Base-by-base conservation (phyloP, 2,888 invertebrate species). In the Gnatocerus cornutus region DNA sequence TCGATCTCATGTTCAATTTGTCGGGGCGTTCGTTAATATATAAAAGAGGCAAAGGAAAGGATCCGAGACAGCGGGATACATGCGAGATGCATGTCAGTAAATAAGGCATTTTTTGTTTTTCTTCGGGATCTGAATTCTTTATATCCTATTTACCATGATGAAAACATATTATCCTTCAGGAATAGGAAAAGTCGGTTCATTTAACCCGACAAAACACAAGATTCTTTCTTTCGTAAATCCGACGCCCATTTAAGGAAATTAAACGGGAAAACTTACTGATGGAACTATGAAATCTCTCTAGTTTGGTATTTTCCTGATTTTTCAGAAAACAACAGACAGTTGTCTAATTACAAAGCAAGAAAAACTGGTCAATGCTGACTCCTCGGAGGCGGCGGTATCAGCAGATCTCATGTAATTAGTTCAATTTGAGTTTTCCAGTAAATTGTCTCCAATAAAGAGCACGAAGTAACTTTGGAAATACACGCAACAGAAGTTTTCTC, bases 31-130 rank as follows among this genome's bases (percentile, higher is more conserved):
- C 68, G 50, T 68, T 67, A 67, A 67, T 67, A 67, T 53, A 52
- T 29, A 67, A 66, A 66, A 58, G 58, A 43, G 50, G 41, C 13
- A 61, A 52, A 50, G 21, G 13, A 33, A 59, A 39, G 30, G 50
- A 62, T 27, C 30, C 45, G 29, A 45, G 39, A 1, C n/a, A 8
- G 27, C 41, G 33, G 39, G 43, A 61, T 52, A 68, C 62, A 55
- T 62, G 55, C 41, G 68, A 68, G 68, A 63, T 68, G 68, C 62
- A 68, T 68, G 63, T 63, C 68, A 68, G 68, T 68, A 68, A 68
- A 68, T 63, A 68, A 63, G 63, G 13, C 46, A 46, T 56, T 68
- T 68, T 68, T 61, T 68, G 63, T 63, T 68, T 63, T 63, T 68
- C 50, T 63, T 58, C 50, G 63, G 39, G 63, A 50, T 43, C 58